These are phyloP conservation scores for Eilema depressum DNA, from an alignment of 2,888 invertebrate species.

Conservation along the genomic window DNA sequence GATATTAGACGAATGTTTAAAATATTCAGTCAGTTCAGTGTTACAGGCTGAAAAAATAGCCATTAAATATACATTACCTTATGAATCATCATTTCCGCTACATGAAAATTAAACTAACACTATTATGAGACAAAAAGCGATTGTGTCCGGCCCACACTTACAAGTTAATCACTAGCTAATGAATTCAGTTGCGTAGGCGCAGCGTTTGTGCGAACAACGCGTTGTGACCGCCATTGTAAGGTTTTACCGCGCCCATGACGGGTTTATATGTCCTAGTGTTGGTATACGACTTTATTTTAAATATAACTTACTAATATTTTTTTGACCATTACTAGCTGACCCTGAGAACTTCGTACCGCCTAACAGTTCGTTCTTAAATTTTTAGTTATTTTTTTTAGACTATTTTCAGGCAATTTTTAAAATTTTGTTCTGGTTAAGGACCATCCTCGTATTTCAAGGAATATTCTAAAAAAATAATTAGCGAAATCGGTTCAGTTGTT, in stretches of 20 bases:
- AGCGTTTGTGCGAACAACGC: slow-evolving; percentile 49
- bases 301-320: too few species aligned
- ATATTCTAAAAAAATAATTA: too few species aligned
- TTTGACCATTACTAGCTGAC: too few species aligned
- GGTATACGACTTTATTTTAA: slow-evolving; percentile 38
- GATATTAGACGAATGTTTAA: too few species aligned
- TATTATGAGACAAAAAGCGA: slow-evolving; percentile 68
- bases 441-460: too few species aligned
- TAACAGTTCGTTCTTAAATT: too few species aligned
- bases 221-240: slow-evolving; percentile 55
- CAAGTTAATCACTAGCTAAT: slow-evolving; percentile 80
- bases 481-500: too few species aligned
- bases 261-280: slow-evolving; percentile 50
- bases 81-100: slow-evolving; percentile 61
- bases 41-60: not conserved
- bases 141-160: slow-evolving; percentile 74
- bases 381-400: too few species aligned
- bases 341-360: too few species aligned
- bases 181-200: slow-evolving; percentile 75
- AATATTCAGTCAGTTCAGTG: not conserved
- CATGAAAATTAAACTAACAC: slow-evolving; percentile 58
- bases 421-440: too few species aligned
- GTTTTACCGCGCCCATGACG: slow-evolving; percentile 40
- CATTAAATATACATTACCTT: slow-evolving; percentile 17
- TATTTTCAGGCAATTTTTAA: too few species aligned